Base-by-base conservation (phyloP, 2,888 invertebrate genomes). In the Brachyptera risi region DNA sequence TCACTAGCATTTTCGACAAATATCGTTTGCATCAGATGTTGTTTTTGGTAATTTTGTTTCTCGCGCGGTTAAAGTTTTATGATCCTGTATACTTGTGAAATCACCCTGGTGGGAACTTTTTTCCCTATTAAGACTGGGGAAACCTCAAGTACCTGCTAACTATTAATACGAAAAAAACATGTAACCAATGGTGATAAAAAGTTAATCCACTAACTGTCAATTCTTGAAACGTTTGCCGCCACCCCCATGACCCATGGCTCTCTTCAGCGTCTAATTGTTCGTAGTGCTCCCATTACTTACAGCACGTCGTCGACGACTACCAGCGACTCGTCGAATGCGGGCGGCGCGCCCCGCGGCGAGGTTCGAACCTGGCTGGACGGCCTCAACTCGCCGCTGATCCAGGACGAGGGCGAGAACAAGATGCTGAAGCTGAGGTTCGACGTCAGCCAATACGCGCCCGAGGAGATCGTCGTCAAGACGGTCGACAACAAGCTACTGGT, bases 381-480 rank as follows among this genome's bases (percentile, higher is more conserved):
- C 67, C 81, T 94, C 66, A 92, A 90, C 79, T 96, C 95, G 56
- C 96, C 96, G 15, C 82, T 96, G 69, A 95, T 92, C 75, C 92
- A 95, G 78, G 93, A 95, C 70, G 93, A 94, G 72, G 94, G 93
- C 59, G 92, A 94, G 75, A 94, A 88, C 78, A 96, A 96, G 78
- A 88, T 90, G 74, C 83, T 98, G 69, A 94, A 96, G 75, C 84
- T 98, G 67, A 84, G 96, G 73, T 98, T 98, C 79, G 97, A 98
- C 76, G 96, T 98, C 69, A 92, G 94, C 73, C 95, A 97, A 78
- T 98, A 97, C 80, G 82, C 83, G 2, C 92, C 92, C 56, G 98
- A 98, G 78, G 97, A 98, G 82, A 96, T 97, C 74, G 93, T 95
- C 73, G 96, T 98, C 67, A 97, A 96, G 81, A 98, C 97, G 67